A percentile compares a stretch with the other conserved stretches of the same genome.
Evolutionary conservation across 1,140 invertebrate genomes (phyloP).

Genomic region (Macrostomum lignano): DNA sequence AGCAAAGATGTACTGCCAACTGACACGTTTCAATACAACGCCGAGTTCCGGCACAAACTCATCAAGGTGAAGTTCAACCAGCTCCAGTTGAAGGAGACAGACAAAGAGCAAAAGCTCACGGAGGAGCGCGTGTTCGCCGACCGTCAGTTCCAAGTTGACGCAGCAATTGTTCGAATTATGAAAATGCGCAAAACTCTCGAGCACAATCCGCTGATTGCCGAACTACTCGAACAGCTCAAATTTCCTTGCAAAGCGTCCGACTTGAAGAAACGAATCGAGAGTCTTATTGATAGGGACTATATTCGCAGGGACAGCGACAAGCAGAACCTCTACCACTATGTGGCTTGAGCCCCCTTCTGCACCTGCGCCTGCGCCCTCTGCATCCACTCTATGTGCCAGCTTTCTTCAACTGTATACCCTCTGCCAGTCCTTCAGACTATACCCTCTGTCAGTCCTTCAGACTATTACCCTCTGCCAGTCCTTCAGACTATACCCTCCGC

Average conservation of each 20-base stretch:
- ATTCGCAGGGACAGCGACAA: slow-evolving; percentile 94
- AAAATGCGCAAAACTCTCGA: slow-evolving; percentile 83
- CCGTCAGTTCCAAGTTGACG: slow-evolving; percentile 94
- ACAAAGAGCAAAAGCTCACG: slow-evolving; percentile 79
- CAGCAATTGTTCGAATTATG: slow-evolving; percentile 94
- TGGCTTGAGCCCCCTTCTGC: slow-evolving; percentile 39
- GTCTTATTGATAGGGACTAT: slow-evolving; percentile 85
- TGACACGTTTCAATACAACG: slow-evolving; percentile 73
- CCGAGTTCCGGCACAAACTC: slow-evolving; percentile 74
- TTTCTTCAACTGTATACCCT: too few relatives aligned
- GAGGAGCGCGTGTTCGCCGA: slow-evolving; percentile 94
- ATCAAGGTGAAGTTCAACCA: slow-evolving; percentile 97
- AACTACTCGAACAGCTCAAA: slow-evolving; percentile 84
- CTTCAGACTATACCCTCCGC: too few relatives aligned
- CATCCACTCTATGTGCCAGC: too few relatives aligned
- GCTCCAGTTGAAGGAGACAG: slow-evolving; percentile 95
- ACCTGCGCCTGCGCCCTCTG: too few relatives aligned
- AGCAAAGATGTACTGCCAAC: slow-evolving; percentile 27
- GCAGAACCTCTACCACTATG: slow-evolving; percentile 88
- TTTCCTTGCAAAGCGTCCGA: slow-evolving; percentile 91
- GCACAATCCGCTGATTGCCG: slow-evolving; percentile 78
- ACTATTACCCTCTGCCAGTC: too few relatives aligned
- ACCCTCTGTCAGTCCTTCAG: too few relatives aligned
- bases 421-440: too few relatives aligned
- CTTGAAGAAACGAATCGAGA: slow-evolving; percentile 88